These are phyloP conservation scores for Halcyon senegalensis DNA, from an alignment of 2,113 vertebrate species.

Conservation along the genomic window DNA sequence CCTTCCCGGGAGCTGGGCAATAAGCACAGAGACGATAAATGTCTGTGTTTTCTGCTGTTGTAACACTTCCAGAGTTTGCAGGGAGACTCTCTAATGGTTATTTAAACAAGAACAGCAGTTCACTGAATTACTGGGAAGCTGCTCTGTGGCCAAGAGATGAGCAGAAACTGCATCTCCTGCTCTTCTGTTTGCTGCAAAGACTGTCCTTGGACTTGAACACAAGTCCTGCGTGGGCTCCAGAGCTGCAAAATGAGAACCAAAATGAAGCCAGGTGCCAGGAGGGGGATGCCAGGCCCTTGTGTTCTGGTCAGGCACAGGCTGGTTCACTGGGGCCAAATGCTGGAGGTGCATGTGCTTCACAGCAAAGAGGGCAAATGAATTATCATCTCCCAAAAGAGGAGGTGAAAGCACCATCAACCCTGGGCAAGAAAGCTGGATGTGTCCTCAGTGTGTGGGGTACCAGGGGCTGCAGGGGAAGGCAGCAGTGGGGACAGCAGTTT, in stretches of 20 bases:
- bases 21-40: background rate
- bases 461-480: background rate
- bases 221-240: background rate
- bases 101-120: background rate
- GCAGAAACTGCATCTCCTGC: accelerated
- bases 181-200: background rate
- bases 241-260: accelerated
- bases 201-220: accelerated
- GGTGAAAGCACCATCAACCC: background rate
- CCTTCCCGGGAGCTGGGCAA: background rate
- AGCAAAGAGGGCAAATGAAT: background rate
- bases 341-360: accelerated
- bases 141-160: background rate
- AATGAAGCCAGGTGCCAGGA: background rate
- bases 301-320: accelerated
- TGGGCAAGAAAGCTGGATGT: background rate
- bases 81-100: background rate
- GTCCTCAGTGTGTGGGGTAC: accelerated
- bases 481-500: background rate
- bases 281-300: background rate
- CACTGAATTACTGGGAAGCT: background rate
- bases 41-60: background rate
- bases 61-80: background rate
- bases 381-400: background rate
- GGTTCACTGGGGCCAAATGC: accelerated